Conservation (phyloP, 2,888 invertebrate species). For the Leucoptera coffeella region DNA sequence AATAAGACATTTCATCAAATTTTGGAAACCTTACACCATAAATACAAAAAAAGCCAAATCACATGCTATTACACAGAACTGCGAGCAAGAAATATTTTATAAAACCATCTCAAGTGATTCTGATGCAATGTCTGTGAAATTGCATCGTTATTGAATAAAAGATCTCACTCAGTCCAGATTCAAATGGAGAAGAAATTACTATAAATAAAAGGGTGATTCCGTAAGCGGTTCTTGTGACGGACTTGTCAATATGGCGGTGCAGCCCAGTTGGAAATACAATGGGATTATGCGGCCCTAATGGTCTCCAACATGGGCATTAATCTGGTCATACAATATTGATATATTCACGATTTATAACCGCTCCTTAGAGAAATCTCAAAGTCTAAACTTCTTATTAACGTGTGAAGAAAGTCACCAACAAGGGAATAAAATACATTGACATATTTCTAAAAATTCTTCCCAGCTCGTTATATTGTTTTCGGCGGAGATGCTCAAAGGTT, state of each 20-base stretch:
- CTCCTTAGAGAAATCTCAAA: conserved; percentile 32
- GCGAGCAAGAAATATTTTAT: too few species aligned
- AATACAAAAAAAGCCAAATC: too few species aligned
- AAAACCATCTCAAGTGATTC: too few species aligned
- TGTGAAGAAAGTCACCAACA: conserved; percentile 45
- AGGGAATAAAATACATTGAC: conserved; percentile 18
- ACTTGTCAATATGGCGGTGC: conserved; percentile 32
- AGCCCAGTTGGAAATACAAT: conserved; percentile 36
- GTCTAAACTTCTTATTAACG: conserved; percentile 46
- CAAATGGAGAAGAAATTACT: conserved; percentile 11
- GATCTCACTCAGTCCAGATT: too few species aligned
- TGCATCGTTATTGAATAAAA: too few species aligned
- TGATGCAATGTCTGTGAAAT: too few species aligned
- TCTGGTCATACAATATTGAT: conserved; percentile 49
- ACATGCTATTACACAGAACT: too few species aligned
- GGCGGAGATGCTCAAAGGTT: too few species aligned
- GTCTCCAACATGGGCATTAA: conserved; percentile 50
- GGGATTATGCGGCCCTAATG: conserved; percentile 45
- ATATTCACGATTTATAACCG: conserved; percentile 42
- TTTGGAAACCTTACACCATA: too few species aligned
- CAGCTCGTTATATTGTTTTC: conserved; percentile 46
- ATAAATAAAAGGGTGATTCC: conserved; percentile 27
- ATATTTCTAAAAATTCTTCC: conserved; percentile 34
- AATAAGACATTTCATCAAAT: too few species aligned
- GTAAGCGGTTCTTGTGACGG: conserved; percentile 19